phyloP scores from a whole-genome alignment of 1,140 invertebrate genomes.

The Cheumatopsyche charites region DNA sequence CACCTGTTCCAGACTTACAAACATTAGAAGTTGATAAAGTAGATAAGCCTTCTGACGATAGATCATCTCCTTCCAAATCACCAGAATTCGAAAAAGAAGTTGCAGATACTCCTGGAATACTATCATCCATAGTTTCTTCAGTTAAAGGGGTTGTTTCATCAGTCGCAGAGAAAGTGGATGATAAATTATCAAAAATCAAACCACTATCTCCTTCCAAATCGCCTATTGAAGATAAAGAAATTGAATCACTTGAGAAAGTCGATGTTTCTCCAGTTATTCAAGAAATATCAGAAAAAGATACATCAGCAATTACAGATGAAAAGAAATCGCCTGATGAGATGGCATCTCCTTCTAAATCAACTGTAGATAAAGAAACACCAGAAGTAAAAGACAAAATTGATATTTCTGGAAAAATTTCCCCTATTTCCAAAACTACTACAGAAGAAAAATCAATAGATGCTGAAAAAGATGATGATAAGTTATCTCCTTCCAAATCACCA shows the following conservation, averaged over 20 bases:
- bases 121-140: too few relatives aligned
- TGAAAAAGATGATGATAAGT: neutral
- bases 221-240: too few relatives aligned
- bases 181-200: too few relatives aligned
- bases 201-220: too few relatives aligned
- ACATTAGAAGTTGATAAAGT: too few relatives aligned
- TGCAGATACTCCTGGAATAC: too few relatives aligned
- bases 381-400: slow-evolving; percentile 30
- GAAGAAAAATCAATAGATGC: neutral
- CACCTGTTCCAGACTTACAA: neutral
- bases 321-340: slow-evolving; percentile 6
- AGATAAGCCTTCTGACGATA: too few relatives aligned
- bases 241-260: neutral
- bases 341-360: slow-evolving; percentile 21
- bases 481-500: slow-evolving; percentile 8
- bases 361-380: slow-evolving; percentile 18
- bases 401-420: slow-evolving; percentile 36
- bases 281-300: neutral
- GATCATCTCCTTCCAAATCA: too few relatives aligned
- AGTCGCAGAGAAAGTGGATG: too few relatives aligned
- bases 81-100: neutral
- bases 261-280: neutral
- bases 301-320: neutral
- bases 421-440: neutral
- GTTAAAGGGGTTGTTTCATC: too few relatives aligned